phyloP scores from a whole-genome alignment of 2,888 invertebrate species.

The Blera fallax region DNA sequence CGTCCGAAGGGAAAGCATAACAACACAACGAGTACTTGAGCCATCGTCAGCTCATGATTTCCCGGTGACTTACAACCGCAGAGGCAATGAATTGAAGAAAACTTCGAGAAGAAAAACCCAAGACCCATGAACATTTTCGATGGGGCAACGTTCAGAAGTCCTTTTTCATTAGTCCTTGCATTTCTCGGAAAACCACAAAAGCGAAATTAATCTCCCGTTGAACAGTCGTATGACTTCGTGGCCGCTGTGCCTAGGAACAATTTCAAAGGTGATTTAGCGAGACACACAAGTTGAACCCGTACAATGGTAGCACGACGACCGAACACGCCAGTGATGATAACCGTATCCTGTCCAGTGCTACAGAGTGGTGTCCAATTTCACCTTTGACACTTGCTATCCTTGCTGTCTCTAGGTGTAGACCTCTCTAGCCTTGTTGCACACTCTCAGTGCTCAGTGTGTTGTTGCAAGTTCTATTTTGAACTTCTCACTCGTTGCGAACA shows the following conservation, averaged over 20 bases:
- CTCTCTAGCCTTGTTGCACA: not conserved
- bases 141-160: constrained; percentile 18
- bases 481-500: constrained; percentile 35
- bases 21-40: not conserved
- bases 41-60: not conserved
- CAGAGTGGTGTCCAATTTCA: constrained; percentile 61
- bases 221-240: constrained; percentile 58
- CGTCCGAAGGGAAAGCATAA: not conserved
- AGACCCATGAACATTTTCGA: too few species aligned
- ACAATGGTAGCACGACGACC: constrained; percentile 10
- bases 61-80: not conserved
- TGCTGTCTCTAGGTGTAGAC: constrained; percentile 3
- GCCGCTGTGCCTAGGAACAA: constrained; percentile 36
- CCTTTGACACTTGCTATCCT: constrained; percentile 63
- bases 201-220: constrained; percentile 53
- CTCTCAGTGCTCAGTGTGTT: not conserved
- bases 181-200: constrained; percentile 57
- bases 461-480: constrained; percentile 7
- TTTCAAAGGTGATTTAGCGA: constrained; percentile 52
- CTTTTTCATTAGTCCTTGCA: constrained; percentile 39
- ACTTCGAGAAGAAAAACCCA: not conserved
- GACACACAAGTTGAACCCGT: constrained; percentile 54
- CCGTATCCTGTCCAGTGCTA: constrained; percentile 9
- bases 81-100: not conserved
- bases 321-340: constrained; percentile 4